phyloP scores from a whole-genome alignment of 1,140 invertebrate genomes.

The Adoxophyes honmai region DNA sequence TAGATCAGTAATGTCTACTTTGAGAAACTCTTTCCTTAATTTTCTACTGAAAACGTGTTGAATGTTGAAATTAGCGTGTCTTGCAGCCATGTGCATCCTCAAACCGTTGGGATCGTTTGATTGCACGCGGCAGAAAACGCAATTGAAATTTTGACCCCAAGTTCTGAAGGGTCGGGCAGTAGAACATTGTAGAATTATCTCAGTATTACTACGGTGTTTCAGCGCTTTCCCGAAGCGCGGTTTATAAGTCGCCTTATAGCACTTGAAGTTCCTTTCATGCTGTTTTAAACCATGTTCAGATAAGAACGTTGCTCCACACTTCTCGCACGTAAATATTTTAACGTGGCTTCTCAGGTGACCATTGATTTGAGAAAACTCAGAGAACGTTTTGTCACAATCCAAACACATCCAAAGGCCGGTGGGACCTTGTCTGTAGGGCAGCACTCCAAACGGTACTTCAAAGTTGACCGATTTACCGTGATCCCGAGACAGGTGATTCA shows the following conservation, averaged over 20 bases:
- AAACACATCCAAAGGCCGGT: constrained; percentile 58
- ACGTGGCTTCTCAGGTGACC: constrained; percentile 57
- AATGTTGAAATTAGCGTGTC: constrained; percentile 58
- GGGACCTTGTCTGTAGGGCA: constrained; percentile 53
- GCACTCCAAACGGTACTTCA: constrained; percentile 56
- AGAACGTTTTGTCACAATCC: constrained; percentile 58
- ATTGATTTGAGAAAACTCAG: constrained; percentile 63
- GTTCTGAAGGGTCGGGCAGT: constrained; percentile 62
- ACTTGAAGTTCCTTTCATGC: constrained; percentile 62
- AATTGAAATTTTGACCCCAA: constrained; percentile 66
- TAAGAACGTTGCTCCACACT: constrained; percentile 61
- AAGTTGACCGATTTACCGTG: constrained; percentile 56
- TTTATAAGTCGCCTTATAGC: constrained; percentile 60
- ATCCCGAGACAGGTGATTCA: constrained; percentile 54
- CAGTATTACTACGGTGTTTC: constrained; percentile 60
- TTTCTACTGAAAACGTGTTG: constrained; percentile 58
- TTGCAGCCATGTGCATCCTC: constrained; percentile 54
- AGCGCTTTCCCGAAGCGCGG: constrained; percentile 59
- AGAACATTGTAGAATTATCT: constrained; percentile 66
- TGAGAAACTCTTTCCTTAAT: constrained; percentile 59
- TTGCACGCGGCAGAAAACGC: constrained; percentile 60
- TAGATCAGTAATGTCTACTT: constrained; percentile 62
- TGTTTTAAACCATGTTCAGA: constrained; percentile 60
- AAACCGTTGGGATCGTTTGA: constrained; percentile 60
- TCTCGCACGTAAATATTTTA: constrained; percentile 64